These are phyloP conservation scores for Acleris holmiana DNA, from an alignment of 2,888 invertebrate species.

Conservation along the genomic window DNA sequence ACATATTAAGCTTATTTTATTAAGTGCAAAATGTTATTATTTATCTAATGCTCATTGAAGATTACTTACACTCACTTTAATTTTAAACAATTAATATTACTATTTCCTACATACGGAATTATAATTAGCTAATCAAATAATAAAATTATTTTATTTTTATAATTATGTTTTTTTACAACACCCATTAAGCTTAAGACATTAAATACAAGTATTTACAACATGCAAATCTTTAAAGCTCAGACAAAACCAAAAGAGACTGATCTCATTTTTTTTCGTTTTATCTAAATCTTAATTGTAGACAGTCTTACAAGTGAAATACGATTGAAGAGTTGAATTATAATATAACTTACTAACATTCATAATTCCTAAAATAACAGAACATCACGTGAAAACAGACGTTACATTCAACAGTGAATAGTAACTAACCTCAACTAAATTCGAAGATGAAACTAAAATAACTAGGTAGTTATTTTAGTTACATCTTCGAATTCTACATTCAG, in stretches of 20 bases:
- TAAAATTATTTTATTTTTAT: conserved; percentile 1
- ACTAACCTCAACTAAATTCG: too few species aligned
- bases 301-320: conserved; percentile 39
- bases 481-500: too few species aligned
- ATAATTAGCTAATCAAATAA: conserved; percentile 9
- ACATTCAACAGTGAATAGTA: too few species aligned
- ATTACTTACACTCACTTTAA: neutral
- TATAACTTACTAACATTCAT: conserved; percentile 8
- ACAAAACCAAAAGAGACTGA: conserved; percentile 11
- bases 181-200: conserved; percentile 20
- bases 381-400: neutral
- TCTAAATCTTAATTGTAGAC: conserved; percentile 29
- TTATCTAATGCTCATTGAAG: neutral
- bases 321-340: conserved; percentile 26
- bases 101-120: conserved; percentile 11
- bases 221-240: conserved; percentile 6
- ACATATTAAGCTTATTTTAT: too few species aligned
- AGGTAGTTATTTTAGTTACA: too few species aligned
- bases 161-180: conserved; percentile 1
- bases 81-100: too few species aligned
- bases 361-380: neutral
- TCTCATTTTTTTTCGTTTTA: neutral
- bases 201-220: conserved; percentile 26
- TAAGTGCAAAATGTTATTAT: conserved; percentile 1
- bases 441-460: too few species aligned